Evolutionary conservation across 2,888 invertebrate genomes (phyloP).

Genomic region (Philonicus albiceps): DNA sequence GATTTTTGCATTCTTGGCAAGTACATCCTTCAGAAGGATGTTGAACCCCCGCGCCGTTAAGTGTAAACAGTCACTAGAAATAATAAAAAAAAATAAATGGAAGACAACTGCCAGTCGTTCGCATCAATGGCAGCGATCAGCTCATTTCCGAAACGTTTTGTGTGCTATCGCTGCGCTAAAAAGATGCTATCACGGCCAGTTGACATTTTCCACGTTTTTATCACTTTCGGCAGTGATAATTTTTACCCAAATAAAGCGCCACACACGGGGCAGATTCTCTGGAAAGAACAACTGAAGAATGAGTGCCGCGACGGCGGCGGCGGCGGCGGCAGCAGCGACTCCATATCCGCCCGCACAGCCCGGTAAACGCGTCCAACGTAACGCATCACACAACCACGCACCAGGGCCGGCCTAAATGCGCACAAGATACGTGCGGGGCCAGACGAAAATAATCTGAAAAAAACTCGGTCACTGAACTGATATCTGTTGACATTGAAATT

Average conservation of each 20-base stretch:
- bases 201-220: background rate
- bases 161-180: background rate
- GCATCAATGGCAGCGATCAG: background rate
- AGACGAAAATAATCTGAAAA: slow-evolving; percentile 14
- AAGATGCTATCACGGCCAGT: background rate
- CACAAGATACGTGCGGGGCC: background rate
- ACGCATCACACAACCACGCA: background rate
- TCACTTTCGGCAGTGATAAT: background rate
- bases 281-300: background rate
- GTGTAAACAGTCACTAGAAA: background rate
- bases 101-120: background rate
- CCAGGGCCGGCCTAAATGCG: background rate
- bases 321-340: background rate
- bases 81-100: background rate
- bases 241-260: background rate
- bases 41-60: background rate
- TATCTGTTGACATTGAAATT: slow-evolving; percentile 48
- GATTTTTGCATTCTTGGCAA: background rate
- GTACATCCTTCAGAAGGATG: background rate
- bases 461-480: slow-evolving; percentile 48
- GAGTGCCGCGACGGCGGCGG: background rate
- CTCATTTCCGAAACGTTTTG: background rate
- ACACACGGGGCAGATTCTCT: background rate
- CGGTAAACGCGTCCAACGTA: background rate
- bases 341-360: background rate